Evolutionary conservation across 2,797 vertebrate genomes (phyloP), one percentile per base, ranked within the genome.

Genomic region (Centroberyx gerrardi): DNA sequence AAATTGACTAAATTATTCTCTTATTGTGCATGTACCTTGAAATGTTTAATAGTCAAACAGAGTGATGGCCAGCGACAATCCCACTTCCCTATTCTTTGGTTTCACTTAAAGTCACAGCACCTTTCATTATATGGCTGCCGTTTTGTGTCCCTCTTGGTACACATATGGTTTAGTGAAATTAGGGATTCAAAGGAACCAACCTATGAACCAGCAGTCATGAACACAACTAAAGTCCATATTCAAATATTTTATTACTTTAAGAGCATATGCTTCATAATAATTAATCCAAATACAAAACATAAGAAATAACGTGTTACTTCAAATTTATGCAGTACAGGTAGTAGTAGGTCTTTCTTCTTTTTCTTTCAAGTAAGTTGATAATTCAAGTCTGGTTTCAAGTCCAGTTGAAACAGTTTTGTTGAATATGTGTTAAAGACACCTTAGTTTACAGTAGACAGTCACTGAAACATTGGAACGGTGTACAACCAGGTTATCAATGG

Each of bases 201-300:
- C 13, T 4, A 10, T 9, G 8, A 40, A 9, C 38, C 38, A 40
- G 44, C 44, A 48, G 4, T 6, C 3, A 48, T 48, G 15, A 17
- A 58, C 2, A 38, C 3, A 29, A 58, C 31, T 58, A 15, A 38
- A 28, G 17, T 33, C 29, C 31, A 33, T 38, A 58, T 58, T 56
- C 18, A 82, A 69, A 77, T 64, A 65, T 70, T 88, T 86, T 80
- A 87, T 76, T 84, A 51, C 5, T 73, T 78, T 71, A 71, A 44
- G 17, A 72, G 12, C 59, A 52, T 58, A 76, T 56, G 82, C 61
- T 17, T 82, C 62, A 58, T 14, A 76, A 2, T 62, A 27, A 58
- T 71, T 72, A 65, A 46, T 70, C 22, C 52, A 74, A 18, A 73
- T 85, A 85, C 60, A 62, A 42, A 52, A 62, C 31, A 63, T 15